Percentiles rank a stretch among this genome's conserved stretches.
Conservation (phyloP, 2,797 vertebrate species). For the Odontamblyopus rebecca region DNA sequence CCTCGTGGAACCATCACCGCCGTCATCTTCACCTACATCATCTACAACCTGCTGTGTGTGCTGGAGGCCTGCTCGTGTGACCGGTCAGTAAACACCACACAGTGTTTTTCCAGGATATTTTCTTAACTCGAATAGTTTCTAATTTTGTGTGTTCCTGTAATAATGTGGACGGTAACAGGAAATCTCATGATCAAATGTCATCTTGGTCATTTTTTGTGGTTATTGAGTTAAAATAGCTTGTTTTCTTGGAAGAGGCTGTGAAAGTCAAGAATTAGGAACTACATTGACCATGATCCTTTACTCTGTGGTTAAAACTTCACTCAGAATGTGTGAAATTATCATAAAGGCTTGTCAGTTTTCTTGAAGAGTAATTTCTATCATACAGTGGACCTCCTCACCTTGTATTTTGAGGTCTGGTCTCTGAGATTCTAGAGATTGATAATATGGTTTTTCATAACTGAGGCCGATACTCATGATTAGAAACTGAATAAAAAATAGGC, state of each 20-base stretch:
- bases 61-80: slow-evolving; percentile 88
- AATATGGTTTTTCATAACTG: no score
- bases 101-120: no score
- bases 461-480: no score
- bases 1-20: slow-evolving; percentile 90
- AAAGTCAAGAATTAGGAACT: background rate
- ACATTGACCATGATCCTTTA: background rate
- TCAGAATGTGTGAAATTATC: no score
- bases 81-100: slow-evolving; percentile 68
- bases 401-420: background rate
- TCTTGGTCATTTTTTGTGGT: background rate
- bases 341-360: background rate
- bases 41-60: slow-evolving; percentile 85
- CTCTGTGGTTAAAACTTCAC: background rate
- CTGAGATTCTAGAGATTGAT: background rate
- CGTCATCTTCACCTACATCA: slow-evolving; percentile 90
- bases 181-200: no score
- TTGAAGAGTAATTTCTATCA: background rate
- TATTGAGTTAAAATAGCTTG: background rate
- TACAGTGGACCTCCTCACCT: background rate
- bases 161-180: background rate
- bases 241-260: no score
- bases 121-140: background rate
- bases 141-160: background rate
- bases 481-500: no score